Evolutionary conservation across 2,797 vertebrate genomes (phyloP), one percentile per base, ranked within the genome.

Genomic region (Silurus lanzhouensis): DNA sequence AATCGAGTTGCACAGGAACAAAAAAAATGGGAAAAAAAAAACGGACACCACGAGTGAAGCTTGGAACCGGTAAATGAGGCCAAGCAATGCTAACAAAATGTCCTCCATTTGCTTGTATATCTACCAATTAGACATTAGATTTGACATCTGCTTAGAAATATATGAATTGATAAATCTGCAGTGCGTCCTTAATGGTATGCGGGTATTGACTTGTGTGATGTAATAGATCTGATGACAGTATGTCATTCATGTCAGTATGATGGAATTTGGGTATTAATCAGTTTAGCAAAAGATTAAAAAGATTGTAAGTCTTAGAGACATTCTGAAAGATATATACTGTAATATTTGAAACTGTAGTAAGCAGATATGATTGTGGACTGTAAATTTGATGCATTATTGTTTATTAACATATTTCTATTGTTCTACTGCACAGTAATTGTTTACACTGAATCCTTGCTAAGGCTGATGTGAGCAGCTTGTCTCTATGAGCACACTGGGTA

Each of bases 401-500:
- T 66, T 64, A 63, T 22, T 57, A 31, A 77, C 22, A 44, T 12
- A 19, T 27, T 6, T 46, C 15, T 82, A 14, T 64, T 64, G 17
- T 67, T 68, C 1, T 0, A 31, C 61, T 85, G 5, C 27, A 52
- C 25, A 44, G 19, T 57, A 38, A 44, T 20, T 5, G 22, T 82
- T 6, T 67, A 10, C 63, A 52, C 15, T 44, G 57, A 72, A 72
- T 80, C 38, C 20, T 20, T 64, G 64, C 58, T 68, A 72, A 72
- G 74, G 66, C 20, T 38, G 72, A 4, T 71, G 70, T 20, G 31
- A 22, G 64, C 44, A 72, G 12, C 61, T 27, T 19, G 44, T 52
- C 76, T 20, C 27, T 12, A 58, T 52, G 61, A 70, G 52, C 6
- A 48, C 19, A 70, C 31, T 70, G 67, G 66, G 85, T 86, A 82